Evolutionary conservation across 2,113 vertebrate genomes (phyloP).

Genomic region (Oreochromis spilurus): DNA sequence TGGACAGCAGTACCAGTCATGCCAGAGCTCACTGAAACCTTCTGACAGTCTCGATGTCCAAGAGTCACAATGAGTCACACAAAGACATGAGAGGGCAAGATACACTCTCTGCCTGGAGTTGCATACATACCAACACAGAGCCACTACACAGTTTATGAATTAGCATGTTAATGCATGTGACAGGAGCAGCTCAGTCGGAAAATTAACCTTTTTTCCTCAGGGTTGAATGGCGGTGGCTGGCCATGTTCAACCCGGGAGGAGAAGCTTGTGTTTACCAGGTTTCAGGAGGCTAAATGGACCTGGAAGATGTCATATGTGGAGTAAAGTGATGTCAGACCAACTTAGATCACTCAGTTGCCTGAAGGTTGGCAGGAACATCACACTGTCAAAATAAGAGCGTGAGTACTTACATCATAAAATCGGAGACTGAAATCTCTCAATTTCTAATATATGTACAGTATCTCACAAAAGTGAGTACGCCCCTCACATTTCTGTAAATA

Average conservation of each 20-base stretch:
- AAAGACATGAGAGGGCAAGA: background rate
- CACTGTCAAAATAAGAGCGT: background rate
- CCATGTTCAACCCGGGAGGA: background rate
- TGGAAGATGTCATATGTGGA: slow-evolving; percentile 27
- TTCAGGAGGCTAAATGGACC: slow-evolving; percentile 22
- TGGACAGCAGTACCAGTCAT: background rate
- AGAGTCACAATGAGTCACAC: slow-evolving; percentile 23
- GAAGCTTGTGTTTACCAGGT: background rate
- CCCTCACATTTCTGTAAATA: background rate
- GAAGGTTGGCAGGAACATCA: background rate
- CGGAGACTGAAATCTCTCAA: background rate
- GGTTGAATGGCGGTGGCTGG: background rate
- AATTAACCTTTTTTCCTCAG: slow-evolving; percentile 58
- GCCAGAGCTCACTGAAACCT: background rate
- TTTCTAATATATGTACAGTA: background rate
- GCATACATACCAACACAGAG: background rate
- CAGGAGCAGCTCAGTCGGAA: slow-evolving; percentile 58
- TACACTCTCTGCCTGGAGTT: background rate
- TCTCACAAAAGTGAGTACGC: background rate
- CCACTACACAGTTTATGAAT: slow-evolving; percentile 7
- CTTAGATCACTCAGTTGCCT: slow-evolving; percentile 9
- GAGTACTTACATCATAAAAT: background rate
- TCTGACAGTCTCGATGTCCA: slow-evolving; percentile 21
- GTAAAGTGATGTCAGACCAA: slow-evolving; percentile 33
- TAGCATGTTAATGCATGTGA: slow-evolving; percentile 51